Evolutionary conservation across 2,888 invertebrate species (phyloP).

Genomic region (Metallyticus violacea): DNA sequence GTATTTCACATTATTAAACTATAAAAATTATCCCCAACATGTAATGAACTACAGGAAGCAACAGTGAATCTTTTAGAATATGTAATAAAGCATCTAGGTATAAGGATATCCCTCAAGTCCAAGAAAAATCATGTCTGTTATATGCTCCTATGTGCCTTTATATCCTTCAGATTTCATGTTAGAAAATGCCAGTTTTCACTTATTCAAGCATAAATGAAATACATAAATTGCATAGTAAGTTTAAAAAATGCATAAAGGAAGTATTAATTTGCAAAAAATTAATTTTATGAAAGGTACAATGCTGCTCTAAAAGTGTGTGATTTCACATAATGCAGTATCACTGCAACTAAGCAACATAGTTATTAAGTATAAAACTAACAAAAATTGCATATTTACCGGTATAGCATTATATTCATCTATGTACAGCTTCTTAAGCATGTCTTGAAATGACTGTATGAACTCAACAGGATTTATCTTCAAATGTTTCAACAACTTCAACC

Average conservation of each 20-base stretch:
- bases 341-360: not conserved
- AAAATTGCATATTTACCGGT: conserved; percentile 41
- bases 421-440: conserved; percentile 59
- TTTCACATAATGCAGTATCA: not conserved
- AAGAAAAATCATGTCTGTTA: not conserved
- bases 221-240: not conserved
- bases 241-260: not conserved
- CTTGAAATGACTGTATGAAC: conserved; percentile 58
- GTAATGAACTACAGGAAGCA: no score
- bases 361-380: not conserved
- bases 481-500: conserved; percentile 63
- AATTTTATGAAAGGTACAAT: not conserved
- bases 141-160: not conserved
- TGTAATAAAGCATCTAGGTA: no score
- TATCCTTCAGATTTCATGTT: not conserved
- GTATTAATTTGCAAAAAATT: not conserved
- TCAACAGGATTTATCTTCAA: conserved; percentile 57
- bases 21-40: no score
- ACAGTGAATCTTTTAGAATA: no score
- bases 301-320: not conserved
- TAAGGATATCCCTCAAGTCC: not conserved
- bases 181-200: not conserved
- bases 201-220: not conserved
- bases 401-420: conserved; percentile 53
- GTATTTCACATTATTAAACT: no score